Evolutionary conservation across 2,113 vertebrate genomes (phyloP).

Genomic region (Apteryx mantelli): DNA sequence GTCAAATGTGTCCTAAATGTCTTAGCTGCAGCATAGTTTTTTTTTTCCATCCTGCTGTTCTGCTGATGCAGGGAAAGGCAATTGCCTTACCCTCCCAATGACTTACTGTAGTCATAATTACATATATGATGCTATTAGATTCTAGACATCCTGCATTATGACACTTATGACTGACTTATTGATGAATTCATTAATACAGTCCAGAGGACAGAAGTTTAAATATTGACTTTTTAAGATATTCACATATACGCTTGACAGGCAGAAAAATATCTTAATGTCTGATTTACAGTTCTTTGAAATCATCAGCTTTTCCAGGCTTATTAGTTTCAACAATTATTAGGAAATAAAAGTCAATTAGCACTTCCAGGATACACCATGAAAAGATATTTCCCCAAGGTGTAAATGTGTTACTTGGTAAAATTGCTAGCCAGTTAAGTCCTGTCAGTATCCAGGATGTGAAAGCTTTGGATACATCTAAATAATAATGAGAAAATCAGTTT

Average conservation of each 20-base stretch:
- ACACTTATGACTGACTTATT: conserved; percentile 19
- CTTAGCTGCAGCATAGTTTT: neutral
- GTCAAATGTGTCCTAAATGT: neutral
- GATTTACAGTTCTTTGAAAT: conserved; percentile 68
- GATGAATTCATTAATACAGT: conserved; percentile 33
- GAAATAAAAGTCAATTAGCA: conserved; percentile 77
- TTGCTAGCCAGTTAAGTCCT: conserved; percentile 51
- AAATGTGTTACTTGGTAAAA: conserved; percentile 57
- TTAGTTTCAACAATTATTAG: conserved; percentile 71
- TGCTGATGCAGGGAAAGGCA: neutral
- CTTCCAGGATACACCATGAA: conserved; percentile 45
- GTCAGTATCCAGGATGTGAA: conserved; percentile 54
- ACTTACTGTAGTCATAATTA: neutral
- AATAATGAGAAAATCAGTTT: conserved; percentile 47
- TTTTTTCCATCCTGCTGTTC: neutral
- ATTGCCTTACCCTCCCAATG: neutral
- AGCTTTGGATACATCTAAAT: conserved; percentile 43
- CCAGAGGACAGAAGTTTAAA: conserved; percentile 33
- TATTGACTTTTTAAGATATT: conserved; percentile 59
- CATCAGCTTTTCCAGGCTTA: conserved; percentile 45
- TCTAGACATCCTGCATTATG: neutral
- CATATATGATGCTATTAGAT: neutral
- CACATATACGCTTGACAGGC: neutral
- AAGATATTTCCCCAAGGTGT: conserved; percentile 73
- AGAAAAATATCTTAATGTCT: conserved; percentile 27